These are phyloP conservation scores for Myzus persicae DNA, from an alignment of 1,140 invertebrate genomes.

Conservation along the genomic window DNA sequence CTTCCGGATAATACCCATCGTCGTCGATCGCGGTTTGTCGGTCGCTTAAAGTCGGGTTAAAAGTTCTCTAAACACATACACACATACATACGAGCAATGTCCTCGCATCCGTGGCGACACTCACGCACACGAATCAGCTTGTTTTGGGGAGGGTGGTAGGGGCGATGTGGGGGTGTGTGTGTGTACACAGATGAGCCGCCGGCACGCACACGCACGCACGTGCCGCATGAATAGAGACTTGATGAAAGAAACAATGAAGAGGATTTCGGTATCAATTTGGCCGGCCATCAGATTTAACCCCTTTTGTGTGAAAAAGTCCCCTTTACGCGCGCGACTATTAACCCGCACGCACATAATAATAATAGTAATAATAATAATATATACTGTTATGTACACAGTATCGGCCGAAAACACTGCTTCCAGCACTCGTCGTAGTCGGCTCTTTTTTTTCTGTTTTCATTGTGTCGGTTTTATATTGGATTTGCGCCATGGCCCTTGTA, in stretches of 20 bases:
- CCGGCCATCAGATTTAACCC: slow-evolving; percentile 55
- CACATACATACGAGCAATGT: neutral
- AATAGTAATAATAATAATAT: slow-evolving; percentile 35
- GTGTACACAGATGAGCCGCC: slow-evolving; percentile 1
- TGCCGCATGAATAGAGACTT: slow-evolving; percentile 53
- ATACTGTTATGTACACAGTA: slow-evolving; percentile 10
- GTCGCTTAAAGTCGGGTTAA: neutral
- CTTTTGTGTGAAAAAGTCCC: slow-evolving; percentile 46
- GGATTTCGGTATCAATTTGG: slow-evolving; percentile 57
- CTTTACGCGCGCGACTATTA: slow-evolving; percentile 44
- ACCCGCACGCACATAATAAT: slow-evolving; percentile 12
- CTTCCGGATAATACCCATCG: neutral
- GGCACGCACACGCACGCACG: slow-evolving; percentile 18
- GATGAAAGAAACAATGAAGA: slow-evolving; percentile 58
- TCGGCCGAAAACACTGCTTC: slow-evolving; percentile 14
- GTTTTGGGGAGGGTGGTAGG: neutral
- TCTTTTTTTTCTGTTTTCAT: neutral
- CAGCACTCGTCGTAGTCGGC: neutral
- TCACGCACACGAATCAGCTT: slow-evolving; percentile 1
- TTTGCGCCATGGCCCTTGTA: neutral
- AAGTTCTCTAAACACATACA: neutral
- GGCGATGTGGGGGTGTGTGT: neutral
- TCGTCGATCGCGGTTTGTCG: neutral
- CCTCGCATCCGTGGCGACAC: neutral
- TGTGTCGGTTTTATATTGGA: slow-evolving; percentile 22